These are phyloP conservation scores for Aviceda subcristata DNA, from an alignment of 2,113 vertebrate species.

Conservation along the genomic window DNA sequence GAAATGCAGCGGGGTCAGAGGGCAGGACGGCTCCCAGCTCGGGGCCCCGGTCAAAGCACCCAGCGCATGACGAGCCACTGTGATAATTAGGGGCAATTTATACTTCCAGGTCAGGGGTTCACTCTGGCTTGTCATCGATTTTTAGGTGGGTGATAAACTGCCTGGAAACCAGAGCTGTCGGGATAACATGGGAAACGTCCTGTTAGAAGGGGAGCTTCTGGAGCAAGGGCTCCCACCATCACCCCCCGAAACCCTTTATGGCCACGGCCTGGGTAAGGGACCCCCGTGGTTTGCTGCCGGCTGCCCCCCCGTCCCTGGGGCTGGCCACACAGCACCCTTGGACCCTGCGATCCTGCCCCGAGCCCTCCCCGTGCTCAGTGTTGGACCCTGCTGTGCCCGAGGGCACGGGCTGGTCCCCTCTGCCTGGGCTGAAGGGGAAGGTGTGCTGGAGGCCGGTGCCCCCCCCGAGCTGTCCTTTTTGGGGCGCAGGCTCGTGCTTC, in stretches of 20 bases:
- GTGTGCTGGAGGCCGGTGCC: accelerated
- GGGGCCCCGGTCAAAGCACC: background rate
- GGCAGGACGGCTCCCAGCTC: conserved; percentile 14
- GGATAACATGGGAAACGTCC: conserved; percentile 26
- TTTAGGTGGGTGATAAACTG: conserved; percentile 59
- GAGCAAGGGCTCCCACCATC: background rate
- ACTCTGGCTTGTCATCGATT: conserved; percentile 60
- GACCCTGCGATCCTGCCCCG: background rate
- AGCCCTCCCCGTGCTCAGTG: background rate
- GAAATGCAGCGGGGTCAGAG: conserved; percentile 34
- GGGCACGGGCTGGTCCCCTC: background rate
- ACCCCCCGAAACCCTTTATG: accelerated
- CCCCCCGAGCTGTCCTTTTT: accelerated
- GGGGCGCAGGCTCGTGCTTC: background rate
- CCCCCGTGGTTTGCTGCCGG: accelerated
- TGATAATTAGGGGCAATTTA: conserved; percentile 67
- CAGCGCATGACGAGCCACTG: background rate
- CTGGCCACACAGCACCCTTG: background rate
- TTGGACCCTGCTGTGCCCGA: background rate
- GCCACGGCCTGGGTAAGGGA: background rate
- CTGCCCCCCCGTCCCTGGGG: background rate
- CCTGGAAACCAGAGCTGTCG: conserved; percentile 16
- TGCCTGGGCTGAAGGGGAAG: background rate
- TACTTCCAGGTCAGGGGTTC: conserved; percentile 56
- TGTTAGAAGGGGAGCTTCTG: conserved; percentile 17